Percentiles rank a stretch among this genome's conserved stretches.
These are phyloP conservation scores for Dione vanillae DNA, from an alignment of 2,888 invertebrate genomes.

Conservation along the genomic window DNA sequence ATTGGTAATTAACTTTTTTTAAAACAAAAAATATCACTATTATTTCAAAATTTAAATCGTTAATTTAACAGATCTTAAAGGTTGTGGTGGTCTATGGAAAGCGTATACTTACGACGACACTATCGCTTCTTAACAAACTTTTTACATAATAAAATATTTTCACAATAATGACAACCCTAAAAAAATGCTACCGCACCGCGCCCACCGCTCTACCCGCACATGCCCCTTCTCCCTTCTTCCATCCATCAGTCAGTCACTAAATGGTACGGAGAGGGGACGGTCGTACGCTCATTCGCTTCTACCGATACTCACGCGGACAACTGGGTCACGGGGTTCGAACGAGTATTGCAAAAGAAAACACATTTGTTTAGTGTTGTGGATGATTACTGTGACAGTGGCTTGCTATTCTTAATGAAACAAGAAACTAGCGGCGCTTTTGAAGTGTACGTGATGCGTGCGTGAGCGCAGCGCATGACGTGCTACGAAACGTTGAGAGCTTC, in stretches of 20 bases:
- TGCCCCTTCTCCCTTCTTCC: slow-evolving; percentile 57
- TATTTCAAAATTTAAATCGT: not conserved
- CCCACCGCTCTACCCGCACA: slow-evolving; percentile 55
- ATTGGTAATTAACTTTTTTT: not conserved
- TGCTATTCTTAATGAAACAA: slow-evolving; percentile 63
- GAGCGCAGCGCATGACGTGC: slow-evolving; percentile 85
- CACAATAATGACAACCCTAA: slow-evolving; percentile 40
- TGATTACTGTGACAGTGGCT: slow-evolving; percentile 68
- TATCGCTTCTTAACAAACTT: not conserved
- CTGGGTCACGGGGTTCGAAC: slow-evolving; percentile 75
- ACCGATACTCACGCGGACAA: slow-evolving; percentile 76
- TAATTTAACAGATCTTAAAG: not conserved
- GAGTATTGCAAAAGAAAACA: slow-evolving; percentile 59
- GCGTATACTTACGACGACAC: not conserved
- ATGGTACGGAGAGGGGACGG: slow-evolving; percentile 66
- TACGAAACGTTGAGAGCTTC: slow-evolving; percentile 84
- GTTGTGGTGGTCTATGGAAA: not conserved
- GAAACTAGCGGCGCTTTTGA: slow-evolving; percentile 78
- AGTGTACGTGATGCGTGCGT: slow-evolving; percentile 83
- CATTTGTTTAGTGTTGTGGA: slow-evolving; percentile 67
- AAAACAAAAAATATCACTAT: too few relatives aligned
- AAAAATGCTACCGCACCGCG: slow-evolving; percentile 47
- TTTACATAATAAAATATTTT: not conserved
- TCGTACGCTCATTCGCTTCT: slow-evolving; percentile 57
- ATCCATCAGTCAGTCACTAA: slow-evolving; percentile 79